These are phyloP conservation scores for Helleia helle DNA, from an alignment of 2,888 invertebrate genomes.

Conservation along the genomic window DNA sequence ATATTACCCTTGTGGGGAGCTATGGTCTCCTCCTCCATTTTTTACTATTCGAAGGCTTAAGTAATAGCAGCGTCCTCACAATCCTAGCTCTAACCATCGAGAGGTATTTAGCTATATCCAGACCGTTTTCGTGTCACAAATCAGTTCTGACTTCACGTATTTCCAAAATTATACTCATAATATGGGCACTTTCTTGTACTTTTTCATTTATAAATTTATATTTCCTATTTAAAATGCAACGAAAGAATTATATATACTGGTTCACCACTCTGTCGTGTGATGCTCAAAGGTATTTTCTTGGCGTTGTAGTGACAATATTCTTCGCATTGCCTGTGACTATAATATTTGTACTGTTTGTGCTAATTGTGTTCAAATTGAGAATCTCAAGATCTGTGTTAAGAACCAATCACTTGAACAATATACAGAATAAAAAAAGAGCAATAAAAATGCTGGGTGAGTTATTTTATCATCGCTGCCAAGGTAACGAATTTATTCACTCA, in stretches of 20 bases:
- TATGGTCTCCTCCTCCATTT: neutral
- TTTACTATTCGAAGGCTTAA: neutral
- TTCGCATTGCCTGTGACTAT: constrained; percentile 2
- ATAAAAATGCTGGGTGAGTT: constrained; percentile 1
- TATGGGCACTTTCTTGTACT: neutral
- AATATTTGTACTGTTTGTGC: constrained; percentile 1
- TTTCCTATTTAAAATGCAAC: neutral
- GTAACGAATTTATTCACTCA: too few relatives aligned
- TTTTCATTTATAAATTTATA: neutral
- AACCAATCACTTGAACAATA: neutral
- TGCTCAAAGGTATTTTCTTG: neutral
- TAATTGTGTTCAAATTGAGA: neutral
- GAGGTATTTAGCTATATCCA: constrained; percentile 1
- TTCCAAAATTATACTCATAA: neutral
- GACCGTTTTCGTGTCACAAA: neutral
- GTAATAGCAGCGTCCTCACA: constrained; percentile 4
- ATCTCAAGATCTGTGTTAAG: neutral
- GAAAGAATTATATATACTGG: neutral
- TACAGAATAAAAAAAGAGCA: neutral
- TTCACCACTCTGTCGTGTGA: neutral
- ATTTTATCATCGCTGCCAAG: too few relatives aligned
- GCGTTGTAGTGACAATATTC: neutral
- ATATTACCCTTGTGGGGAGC: neutral
- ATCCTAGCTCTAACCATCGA: constrained; percentile 4
- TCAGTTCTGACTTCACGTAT: neutral